Conservation (phyloP, 1,140 invertebrate genomes). For the Pararge aegeria region DNA sequence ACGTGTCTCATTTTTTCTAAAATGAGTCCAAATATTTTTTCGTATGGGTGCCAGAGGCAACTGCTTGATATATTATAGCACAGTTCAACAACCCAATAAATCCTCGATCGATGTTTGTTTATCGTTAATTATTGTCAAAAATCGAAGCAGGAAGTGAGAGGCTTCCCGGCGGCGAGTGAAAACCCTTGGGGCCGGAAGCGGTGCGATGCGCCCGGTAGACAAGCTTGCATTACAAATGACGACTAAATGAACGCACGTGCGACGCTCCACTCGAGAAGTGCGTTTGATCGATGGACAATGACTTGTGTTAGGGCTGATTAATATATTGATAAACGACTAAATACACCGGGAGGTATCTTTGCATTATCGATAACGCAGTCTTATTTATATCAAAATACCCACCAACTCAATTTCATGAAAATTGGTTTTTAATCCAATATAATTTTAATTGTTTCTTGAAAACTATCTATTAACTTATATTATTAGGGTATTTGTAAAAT, state of each 20-base stretch:
- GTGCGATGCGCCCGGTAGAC: constrained; percentile 40
- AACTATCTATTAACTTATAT: too few relatives aligned
- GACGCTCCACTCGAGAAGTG: not conserved
- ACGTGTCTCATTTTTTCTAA: constrained; percentile 2
- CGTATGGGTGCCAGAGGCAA: not conserved
- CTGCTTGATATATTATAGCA: not conserved
- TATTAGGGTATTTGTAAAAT: too few relatives aligned
- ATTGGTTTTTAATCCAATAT: too few relatives aligned
- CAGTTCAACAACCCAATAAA: constrained; percentile 51
- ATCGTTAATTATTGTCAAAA: constrained; percentile 65
- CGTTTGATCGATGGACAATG: not conserved
- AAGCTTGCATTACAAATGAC: constrained; percentile 71
- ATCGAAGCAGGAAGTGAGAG: constrained; percentile 66
- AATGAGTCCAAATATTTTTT: not conserved
- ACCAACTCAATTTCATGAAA: too few relatives aligned
- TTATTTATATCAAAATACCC: too few relatives aligned
- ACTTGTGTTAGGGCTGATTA: not conserved
- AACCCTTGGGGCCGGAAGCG: constrained; percentile 59
- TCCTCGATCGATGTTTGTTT: constrained; percentile 46
- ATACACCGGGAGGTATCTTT: too few relatives aligned
- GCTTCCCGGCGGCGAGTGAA: constrained; percentile 68
- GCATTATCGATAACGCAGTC: too few relatives aligned
- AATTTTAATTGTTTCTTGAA: too few relatives aligned
- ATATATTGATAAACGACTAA: too few relatives aligned
- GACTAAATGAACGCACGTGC: constrained; percentile 59